Evolutionary conservation across 1,140 invertebrate genomes (phyloP).

Genomic region (Solenopsis invicta): DNA sequence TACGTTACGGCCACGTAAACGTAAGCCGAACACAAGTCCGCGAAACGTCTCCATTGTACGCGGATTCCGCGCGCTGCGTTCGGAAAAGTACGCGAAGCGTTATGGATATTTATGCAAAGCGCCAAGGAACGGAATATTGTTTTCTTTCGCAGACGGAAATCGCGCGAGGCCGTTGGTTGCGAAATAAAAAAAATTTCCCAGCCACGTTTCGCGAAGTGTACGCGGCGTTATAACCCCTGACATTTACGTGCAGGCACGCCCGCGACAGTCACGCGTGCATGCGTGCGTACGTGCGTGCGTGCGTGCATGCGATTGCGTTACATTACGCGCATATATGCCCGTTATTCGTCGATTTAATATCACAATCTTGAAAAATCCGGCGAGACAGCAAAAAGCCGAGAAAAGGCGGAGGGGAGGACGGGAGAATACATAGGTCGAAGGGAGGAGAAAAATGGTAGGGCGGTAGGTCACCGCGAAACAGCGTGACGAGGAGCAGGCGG

Average conservation of each 20-base stretch:
- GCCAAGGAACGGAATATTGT: constrained; percentile 32
- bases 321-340: constrained; percentile 45
- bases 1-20: constrained; percentile 44
- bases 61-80: constrained; percentile 8
- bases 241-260: constrained; percentile 59
- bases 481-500: neutral
- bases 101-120: constrained; percentile 61
- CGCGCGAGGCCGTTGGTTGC: constrained; percentile 23
- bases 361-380: constrained; percentile 68
- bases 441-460: constrained; percentile 22
- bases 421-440: neutral
- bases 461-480: constrained; percentile 48
- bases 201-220: constrained; percentile 11
- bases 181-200: constrained; percentile 33
- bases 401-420: neutral
- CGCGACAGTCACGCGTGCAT: neutral
- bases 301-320: constrained; percentile 45
- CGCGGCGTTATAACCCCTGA: constrained; percentile 31
- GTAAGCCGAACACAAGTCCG: constrained; percentile 24
- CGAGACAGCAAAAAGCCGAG: constrained; percentile 42
- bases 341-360: constrained; percentile 70
- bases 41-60: constrained; percentile 14
- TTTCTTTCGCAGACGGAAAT: constrained; percentile 45
- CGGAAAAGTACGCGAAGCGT: constrained; percentile 29
- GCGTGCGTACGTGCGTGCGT: neutral